Percentiles rank a stretch among this genome's conserved stretches.
phyloP scores from a whole-genome alignment of 2,888 invertebrate genomes.

The Drosophila paramelanica region DNA sequence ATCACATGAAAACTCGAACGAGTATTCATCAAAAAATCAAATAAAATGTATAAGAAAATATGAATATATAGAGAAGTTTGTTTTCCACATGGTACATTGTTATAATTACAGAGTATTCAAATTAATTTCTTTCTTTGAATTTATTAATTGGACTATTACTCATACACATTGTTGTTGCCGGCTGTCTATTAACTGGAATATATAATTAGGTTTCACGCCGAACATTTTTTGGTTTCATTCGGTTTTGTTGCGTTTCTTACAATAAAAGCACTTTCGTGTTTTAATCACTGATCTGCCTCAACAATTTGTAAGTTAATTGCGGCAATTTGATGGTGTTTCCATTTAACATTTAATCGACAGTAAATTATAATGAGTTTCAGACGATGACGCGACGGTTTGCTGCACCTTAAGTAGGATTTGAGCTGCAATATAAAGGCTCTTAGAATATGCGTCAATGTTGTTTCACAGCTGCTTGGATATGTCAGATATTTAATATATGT shows the following conservation, averaged over 20 bases:
- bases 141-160: slow-evolving; percentile 26
- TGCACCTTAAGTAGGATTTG: slow-evolving; percentile 6
- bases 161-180: slow-evolving; percentile 15
- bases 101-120: slow-evolving; percentile 9
- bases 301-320: slow-evolving; percentile 75
- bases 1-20: no score
- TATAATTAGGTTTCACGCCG: slow-evolving; percentile 29
- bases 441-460: slow-evolving; percentile 39
- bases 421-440: not conserved
- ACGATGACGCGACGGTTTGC: slow-evolving; percentile 25
- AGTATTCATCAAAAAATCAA: no score
- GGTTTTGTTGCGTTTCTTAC: slow-evolving; percentile 6
- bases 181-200: slow-evolving; percentile 33
- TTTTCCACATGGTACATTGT: not conserved
- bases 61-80: not conserved
- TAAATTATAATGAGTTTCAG: slow-evolving; percentile 12
- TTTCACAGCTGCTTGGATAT: slow-evolving; percentile 13
- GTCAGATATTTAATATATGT: slow-evolving; percentile 24
- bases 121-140: slow-evolving; percentile 6
- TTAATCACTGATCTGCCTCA: slow-evolving; percentile 75
- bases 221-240: slow-evolving; percentile 28
- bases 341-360: slow-evolving; percentile 22
- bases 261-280: slow-evolving; percentile 72
- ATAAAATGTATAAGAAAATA: no score
- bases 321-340: slow-evolving; percentile 53